These are phyloP conservation scores for Danio jaintianensis DNA, from an alignment of 2,797 vertebrate genomes.

Conservation along the genomic window DNA sequence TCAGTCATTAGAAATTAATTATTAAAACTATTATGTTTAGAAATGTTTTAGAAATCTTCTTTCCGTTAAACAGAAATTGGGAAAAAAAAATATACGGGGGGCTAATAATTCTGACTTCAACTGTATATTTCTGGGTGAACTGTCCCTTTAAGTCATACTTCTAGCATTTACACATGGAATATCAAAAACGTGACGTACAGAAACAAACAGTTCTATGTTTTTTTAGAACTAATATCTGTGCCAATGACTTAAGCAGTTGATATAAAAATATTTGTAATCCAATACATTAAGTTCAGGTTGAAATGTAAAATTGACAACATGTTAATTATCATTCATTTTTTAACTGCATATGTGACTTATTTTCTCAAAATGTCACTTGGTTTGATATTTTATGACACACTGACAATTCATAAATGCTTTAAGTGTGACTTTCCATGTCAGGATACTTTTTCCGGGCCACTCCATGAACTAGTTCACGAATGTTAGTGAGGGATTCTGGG, in stretches of 20 bases:
- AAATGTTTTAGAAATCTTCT: no score
- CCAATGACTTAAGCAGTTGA: background rate
- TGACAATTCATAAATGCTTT: background rate
- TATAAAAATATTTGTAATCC: no score
- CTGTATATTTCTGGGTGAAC: no score
- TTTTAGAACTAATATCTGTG: background rate
- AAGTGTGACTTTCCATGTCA: background rate
- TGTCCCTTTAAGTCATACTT: background rate
- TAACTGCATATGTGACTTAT: background rate
- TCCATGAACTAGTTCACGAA: slow-evolving; percentile 1
- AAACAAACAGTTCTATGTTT: background rate
- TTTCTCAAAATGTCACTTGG: background rate
- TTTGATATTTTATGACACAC: background rate
- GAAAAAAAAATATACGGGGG: no score
- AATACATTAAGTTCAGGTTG: no score
- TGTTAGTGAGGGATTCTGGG: slow-evolving; percentile 33
- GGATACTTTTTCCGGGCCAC: slow-evolving; percentile 7
- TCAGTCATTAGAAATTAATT: no score
- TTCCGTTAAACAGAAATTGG: no score
- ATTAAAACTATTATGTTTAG: no score
- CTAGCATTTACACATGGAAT: background rate
- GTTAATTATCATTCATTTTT: background rate
- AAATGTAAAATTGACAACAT: background rate
- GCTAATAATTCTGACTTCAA: no score
- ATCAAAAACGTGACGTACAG: background rate